Conservation (phyloP, 1,140 invertebrate species). For the Cydia pomonella region DNA sequence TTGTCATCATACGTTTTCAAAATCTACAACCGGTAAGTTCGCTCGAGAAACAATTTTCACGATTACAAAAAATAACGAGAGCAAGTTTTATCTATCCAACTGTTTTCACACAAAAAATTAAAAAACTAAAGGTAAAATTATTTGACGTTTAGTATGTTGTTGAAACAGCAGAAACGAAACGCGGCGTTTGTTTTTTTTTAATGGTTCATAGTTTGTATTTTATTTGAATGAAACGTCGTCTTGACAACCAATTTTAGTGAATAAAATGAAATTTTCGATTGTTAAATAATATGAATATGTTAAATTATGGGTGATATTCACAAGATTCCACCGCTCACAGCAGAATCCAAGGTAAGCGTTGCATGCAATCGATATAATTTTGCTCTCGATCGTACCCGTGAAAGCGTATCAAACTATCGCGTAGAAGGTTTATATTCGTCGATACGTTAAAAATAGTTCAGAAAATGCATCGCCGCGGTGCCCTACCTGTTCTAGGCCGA, state of each 20-base stretch:
- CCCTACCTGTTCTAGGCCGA: slow-evolving; percentile 25
- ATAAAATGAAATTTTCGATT: slow-evolving; percentile 60
- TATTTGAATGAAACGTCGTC: slow-evolving; percentile 77
- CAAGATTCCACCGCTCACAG: slow-evolving; percentile 56
- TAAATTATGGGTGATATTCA: slow-evolving; percentile 75
- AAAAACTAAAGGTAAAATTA: background rate
- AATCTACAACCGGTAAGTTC: background rate
- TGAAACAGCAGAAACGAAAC: slow-evolving; percentile 47
- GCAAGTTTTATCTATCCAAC: no score
- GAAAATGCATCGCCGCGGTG: slow-evolving; percentile 46
- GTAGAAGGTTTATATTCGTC: slow-evolving; percentile 57
- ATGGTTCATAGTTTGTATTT: slow-evolving; percentile 68
- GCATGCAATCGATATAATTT: slow-evolving; percentile 38
- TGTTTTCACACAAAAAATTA: background rate
- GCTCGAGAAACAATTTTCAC: background rate
- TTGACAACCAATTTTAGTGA: slow-evolving; percentile 72
- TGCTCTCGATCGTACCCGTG: slow-evolving; percentile 21
- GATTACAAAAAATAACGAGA: no score
- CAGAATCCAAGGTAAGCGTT: slow-evolving; percentile 61
- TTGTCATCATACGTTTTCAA: slow-evolving; percentile 2
- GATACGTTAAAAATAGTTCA: slow-evolving; percentile 54
- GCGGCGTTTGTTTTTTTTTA: slow-evolving; percentile 43
- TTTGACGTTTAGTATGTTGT: slow-evolving; percentile 27
- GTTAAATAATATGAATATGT: slow-evolving; percentile 68
- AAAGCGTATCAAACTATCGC: slow-evolving; percentile 37